These are phyloP conservation scores for Lagenorhynchus albirostris DNA, from an alignment of 2,113 vertebrate genomes.

Conservation along the genomic window DNA sequence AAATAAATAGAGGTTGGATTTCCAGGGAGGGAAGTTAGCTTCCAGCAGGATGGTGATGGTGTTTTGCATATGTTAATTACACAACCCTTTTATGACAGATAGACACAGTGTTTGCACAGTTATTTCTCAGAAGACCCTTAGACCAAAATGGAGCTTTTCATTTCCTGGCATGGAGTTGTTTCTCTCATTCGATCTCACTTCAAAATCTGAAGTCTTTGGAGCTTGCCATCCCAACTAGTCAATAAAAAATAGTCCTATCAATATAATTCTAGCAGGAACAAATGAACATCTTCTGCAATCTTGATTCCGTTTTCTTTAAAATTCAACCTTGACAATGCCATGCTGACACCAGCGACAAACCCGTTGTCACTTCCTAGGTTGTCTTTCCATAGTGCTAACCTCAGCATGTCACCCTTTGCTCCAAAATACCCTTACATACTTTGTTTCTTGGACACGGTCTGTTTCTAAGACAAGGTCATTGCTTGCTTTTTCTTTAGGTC, in stretches of 20 bases:
- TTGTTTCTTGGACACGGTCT: slow-evolving; percentile 26
- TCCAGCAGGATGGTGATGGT: slow-evolving; percentile 85
- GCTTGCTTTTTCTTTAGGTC: slow-evolving; percentile 21
- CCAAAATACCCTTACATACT: not conserved
- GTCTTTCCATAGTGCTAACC: slow-evolving; percentile 2
- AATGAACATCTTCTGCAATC: not conserved
- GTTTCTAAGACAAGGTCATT: slow-evolving; percentile 15
- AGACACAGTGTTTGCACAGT: slow-evolving; percentile 76
- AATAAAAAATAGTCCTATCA: slow-evolving; percentile 19
- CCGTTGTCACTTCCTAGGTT: not conserved
- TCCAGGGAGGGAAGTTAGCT: slow-evolving; percentile 83
- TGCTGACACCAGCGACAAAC: slow-evolving; percentile 25
- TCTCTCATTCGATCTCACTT: slow-evolving; percentile 64
- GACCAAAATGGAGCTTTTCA: slow-evolving; percentile 78
- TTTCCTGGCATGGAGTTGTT: slow-evolving; percentile 49
- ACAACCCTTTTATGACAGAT: slow-evolving; percentile 78
- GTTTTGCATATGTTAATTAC: slow-evolving; percentile 89
- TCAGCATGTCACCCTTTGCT: slow-evolving; percentile 17
- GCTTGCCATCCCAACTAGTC: not conserved
- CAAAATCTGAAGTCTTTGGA: slow-evolving; percentile 47
- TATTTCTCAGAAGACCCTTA: slow-evolving; percentile 79
- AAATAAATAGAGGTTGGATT: slow-evolving; percentile 89
- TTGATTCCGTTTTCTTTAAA: slow-evolving; percentile 19
- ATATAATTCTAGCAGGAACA: not conserved
- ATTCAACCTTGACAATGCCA: not conserved